Evolutionary conservation across 2,113 vertebrate genomes (phyloP), one percentile per base, ranked within the genome.

Genomic region (Urocitellus parryii): DNA sequence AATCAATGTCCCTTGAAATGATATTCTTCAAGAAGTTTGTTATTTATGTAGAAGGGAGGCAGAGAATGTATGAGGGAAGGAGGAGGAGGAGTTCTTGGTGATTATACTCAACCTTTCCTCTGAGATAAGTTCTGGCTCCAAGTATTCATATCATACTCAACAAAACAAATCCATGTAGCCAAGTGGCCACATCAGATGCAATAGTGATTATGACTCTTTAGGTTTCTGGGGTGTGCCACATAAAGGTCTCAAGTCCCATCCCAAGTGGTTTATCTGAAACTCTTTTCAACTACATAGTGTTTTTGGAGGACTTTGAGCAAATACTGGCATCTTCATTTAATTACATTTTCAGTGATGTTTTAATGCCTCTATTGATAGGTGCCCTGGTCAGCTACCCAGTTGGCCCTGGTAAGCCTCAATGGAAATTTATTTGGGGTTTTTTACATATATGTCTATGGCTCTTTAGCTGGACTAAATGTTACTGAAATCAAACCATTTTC

Each of bases 321-420:
- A 53, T 84, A 58, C n/a, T 92, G 77, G 0, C 24, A 20, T 92
- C 74, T 85, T 24, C 20, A 67, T 76, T 96, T 95, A 70, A 94
- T 94, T 88, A 82, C 70, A 76, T 96, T 88, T 96, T 29, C 65
- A 93, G 53, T 79, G 56, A 76, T 89, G 56, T 95, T 96, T 90
- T 85, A 95, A 65, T 90, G 32, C 12, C 48, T 90, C 53, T 95
- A 88, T 61, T 92, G 90, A 86, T 82, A 7, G 3, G 56, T 85
- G 77, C 27, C 18, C 58, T 0, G 1, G 73, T 90, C 63, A 78
- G 74, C 24, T 95, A 61, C 20, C 68, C 18, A 10, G 20, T 17
- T 88, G 68, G 14, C n/a, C n/a, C 39, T 82, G 27, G 51, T 88
- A 74, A 17, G 22, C 37, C 79, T 88, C 82, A 76, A 1, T 93